Evolutionary conservation across 2,888 invertebrate species (phyloP).

Genomic region (Anoplius nigerrimus): DNA sequence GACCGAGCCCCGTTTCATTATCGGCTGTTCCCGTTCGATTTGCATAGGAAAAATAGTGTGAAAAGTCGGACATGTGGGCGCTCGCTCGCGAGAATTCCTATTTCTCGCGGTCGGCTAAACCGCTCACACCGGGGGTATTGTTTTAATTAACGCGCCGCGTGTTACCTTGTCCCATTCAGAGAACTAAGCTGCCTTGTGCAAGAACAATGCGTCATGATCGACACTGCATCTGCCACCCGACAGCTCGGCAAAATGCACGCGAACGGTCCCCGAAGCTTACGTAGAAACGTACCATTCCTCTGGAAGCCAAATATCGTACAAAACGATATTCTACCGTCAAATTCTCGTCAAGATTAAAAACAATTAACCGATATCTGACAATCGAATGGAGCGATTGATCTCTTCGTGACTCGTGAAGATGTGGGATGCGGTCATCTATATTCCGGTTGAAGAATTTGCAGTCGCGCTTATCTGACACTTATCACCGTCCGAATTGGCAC

Average conservation of each 20-base stretch:
- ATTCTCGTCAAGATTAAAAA: too few relatives aligned
- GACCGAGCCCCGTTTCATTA: too few relatives aligned
- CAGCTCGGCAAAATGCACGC: conserved; percentile 26
- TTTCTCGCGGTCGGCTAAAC: conserved; percentile 33
- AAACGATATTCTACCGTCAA: too few relatives aligned
- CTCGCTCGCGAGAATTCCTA: conserved; percentile 45
- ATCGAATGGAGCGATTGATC: too few relatives aligned
- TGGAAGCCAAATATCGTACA: too few relatives aligned
- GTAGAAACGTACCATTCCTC: conserved; percentile 5
- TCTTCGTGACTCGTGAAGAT: too few relatives aligned
- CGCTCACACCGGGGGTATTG: conserved; percentile 54
- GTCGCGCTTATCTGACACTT: too few relatives aligned
- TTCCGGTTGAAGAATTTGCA: too few relatives aligned
- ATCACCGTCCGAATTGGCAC: too few relatives aligned
- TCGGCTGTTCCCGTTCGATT: conserved; percentile 5
- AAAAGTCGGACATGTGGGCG: conserved; percentile 47
- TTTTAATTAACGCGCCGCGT: conserved; percentile 70
- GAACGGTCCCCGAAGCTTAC: conserved; percentile 25
- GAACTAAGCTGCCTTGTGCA: conserved; percentile 50
- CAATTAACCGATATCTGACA: too few relatives aligned
- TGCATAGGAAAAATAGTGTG: conserved; percentile 1
- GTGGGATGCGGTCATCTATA: too few relatives aligned
- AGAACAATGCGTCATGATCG: conserved; percentile 55
- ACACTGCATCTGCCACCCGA: conserved; percentile 46
- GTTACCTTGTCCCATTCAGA: conserved; percentile 50